These are phyloP conservation scores for Poliocrania exsul DNA, from an alignment of 2,797 vertebrate species.

Conservation along the genomic window DNA sequence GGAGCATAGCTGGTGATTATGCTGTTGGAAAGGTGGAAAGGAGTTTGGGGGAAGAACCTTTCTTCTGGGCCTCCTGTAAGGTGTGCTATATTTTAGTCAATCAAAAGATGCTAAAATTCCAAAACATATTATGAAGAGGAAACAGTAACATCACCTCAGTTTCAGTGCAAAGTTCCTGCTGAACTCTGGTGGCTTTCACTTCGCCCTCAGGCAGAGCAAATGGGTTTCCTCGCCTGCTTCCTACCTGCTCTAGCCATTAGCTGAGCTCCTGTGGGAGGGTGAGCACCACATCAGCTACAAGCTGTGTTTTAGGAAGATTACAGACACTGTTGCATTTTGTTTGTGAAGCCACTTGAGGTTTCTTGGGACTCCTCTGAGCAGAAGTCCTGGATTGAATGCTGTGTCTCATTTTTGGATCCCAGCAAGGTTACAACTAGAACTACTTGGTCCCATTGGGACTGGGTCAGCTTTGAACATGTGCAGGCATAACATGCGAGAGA, in stretches of 20 bases:
- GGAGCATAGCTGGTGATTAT: neutral
- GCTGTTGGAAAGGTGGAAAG: neutral
- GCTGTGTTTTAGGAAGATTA: neutral
- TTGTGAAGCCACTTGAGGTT: neutral
- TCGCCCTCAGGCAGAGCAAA: neutral
- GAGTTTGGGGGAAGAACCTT: neutral
- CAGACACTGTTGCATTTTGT: neutral
- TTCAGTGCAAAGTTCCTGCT: neutral
- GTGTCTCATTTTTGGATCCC: neutral
- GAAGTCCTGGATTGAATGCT: neutral
- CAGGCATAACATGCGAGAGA: neutral
- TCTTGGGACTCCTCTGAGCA: neutral
- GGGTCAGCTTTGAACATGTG: neutral
- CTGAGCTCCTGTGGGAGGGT: neutral
- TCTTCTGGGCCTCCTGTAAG: neutral
- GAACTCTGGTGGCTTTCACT: neutral
- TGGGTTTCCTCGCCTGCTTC: neutral
- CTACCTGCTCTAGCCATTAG: neutral
- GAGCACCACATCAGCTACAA: neutral
- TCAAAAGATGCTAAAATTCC: neutral
- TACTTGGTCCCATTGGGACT: neutral
- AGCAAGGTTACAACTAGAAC: neutral
- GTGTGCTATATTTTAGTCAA: neutral
- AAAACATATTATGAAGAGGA: neutral
- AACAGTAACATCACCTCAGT: neutral